phyloP scores from a whole-genome alignment of 2,797 vertebrate genomes.

The Pampus argenteus region DNA sequence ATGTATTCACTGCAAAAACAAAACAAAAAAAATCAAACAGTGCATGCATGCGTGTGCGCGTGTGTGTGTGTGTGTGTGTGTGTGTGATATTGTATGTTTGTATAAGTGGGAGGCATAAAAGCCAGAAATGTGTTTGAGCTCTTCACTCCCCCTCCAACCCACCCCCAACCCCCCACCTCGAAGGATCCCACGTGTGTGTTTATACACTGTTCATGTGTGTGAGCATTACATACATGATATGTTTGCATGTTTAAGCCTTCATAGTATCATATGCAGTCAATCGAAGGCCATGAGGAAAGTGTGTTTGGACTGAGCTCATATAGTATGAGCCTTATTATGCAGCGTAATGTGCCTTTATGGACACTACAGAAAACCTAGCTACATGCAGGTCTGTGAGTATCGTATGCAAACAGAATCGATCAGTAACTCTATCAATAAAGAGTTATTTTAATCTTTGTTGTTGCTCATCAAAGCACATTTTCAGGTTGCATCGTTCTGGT shows the following conservation, averaged over 20 bases:
- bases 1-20: conserved; percentile 34
- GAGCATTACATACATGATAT: conserved; percentile 13
- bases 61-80: conserved; percentile 27
- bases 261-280: conserved; percentile 7
- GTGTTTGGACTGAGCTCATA: conserved; percentile 17
- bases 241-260: conserved; percentile 30
- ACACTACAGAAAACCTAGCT: neutral
- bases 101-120: conserved; percentile 73
- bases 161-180: conserved; percentile 4
- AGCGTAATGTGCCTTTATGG: neutral
- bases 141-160: conserved; percentile 30
- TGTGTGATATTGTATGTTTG: conserved; percentile 49
- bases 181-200: conserved; percentile 70
- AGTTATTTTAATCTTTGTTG: neutral
- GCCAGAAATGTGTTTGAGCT: conserved; percentile 70
- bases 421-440: too few species aligned
- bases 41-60: conserved; percentile 2
- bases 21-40: conserved; percentile 28
- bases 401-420: too few species aligned
- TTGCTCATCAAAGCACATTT: too few species aligned
- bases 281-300: conserved; percentile 17
- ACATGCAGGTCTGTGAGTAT: too few species aligned
- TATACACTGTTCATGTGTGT: conserved; percentile 79
- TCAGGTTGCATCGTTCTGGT: neutral
- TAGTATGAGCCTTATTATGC: conserved; percentile 11